Percentiles rank a stretch among this genome's conserved stretches.
Conservation (phyloP, 2,797 vertebrate genomes). For the Chromobotia macracanthus region DNA sequence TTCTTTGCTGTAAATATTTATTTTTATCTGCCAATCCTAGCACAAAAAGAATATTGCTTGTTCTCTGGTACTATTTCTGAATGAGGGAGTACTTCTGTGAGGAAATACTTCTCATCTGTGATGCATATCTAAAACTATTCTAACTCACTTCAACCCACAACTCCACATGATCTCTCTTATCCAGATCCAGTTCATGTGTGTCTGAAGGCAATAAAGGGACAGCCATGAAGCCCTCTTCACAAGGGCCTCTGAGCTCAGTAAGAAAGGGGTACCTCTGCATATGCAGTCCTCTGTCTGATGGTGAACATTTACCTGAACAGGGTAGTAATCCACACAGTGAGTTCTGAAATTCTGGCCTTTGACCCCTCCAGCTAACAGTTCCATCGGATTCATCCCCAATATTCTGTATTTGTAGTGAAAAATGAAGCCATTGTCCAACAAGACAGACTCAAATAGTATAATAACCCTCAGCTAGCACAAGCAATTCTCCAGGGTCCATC, state of each 20-base stretch:
- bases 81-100: not conserved
- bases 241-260: slow-evolving; percentile 32
- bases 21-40: not conserved
- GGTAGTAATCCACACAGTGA: slow-evolving; percentile 10
- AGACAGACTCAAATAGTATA: slow-evolving; percentile 13
- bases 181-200: slow-evolving; percentile 38
- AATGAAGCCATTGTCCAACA: slow-evolving; percentile 31
- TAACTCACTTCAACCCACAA: slow-evolving; percentile 34
- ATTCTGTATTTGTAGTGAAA: not conserved
- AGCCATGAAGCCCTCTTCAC: slow-evolving; percentile 1
- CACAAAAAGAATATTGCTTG: not conserved
- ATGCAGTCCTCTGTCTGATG: not conserved
- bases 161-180: slow-evolving; percentile 25
- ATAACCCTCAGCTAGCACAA: slow-evolving; percentile 9
- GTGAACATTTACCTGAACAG: not conserved
- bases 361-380: not conserved
- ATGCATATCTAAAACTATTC: not conserved
- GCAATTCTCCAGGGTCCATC: slow-evolving; percentile 35
- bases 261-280: slow-evolving; percentile 33
- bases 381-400: not conserved
- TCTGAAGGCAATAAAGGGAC: slow-evolving; percentile 40
- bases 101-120: not conserved
- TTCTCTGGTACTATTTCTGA: not conserved
- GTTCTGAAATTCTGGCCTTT: slow-evolving; percentile 21
- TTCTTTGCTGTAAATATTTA: not conserved